Evolutionary conservation across 1,140 invertebrate species (phyloP).

Genomic region (Papilio helenus): DNA sequence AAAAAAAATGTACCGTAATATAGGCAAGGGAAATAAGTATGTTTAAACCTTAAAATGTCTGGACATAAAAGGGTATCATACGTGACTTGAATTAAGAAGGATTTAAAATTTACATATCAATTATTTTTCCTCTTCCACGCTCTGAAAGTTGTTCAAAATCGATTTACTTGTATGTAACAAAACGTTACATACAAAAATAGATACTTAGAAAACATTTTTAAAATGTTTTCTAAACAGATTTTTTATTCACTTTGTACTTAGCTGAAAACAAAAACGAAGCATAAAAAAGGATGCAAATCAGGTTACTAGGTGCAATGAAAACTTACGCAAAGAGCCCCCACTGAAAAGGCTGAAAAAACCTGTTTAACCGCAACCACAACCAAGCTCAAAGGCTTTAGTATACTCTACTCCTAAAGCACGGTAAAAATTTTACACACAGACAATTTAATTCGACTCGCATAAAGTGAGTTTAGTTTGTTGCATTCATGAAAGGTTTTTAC

Average conservation of each 20-base stretch:
- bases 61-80: not conserved
- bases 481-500: too few relatives aligned
- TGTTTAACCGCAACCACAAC: not conserved
- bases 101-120: not conserved
- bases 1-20: too few relatives aligned
- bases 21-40: too few relatives aligned
- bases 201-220: not conserved
- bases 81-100: conserved; percentile 10
- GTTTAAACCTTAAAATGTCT: not conserved
- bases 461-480: not conserved
- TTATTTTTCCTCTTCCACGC: not conserved
- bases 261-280: not conserved
- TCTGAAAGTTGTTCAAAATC: not conserved
- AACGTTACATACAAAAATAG: too few relatives aligned
- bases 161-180: too few relatives aligned
- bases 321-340: not conserved
- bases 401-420: not conserved
- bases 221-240: not conserved
- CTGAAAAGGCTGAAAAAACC: conserved; percentile 12
- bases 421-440: not conserved
- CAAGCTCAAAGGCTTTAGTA: conserved; percentile 15
- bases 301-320: conserved; percentile 13
- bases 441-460: not conserved
- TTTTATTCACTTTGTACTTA: not conserved
- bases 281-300: not conserved